phyloP scores from a whole-genome alignment of 2,888 invertebrate genomes.

The Volucella bombylans region DNA sequence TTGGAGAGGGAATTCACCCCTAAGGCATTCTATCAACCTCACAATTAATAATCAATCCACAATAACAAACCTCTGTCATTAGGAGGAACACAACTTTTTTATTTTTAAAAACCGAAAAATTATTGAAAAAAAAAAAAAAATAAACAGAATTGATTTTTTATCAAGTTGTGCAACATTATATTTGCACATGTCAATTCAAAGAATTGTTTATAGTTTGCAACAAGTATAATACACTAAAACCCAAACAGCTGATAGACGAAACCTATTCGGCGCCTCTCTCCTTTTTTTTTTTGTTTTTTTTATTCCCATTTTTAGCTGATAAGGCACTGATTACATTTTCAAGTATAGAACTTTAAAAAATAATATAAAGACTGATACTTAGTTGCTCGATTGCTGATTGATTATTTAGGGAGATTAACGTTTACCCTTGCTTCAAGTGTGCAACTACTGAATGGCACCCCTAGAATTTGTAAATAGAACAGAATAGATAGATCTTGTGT shows the following conservation, averaged over 20 bases:
- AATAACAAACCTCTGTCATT: background rate
- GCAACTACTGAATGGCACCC: too few species aligned
- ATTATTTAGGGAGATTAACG: background rate
- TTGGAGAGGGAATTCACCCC: background rate
- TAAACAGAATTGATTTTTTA: background rate
- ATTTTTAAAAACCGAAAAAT: background rate
- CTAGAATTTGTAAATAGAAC: too few species aligned
- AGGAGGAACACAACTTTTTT: background rate
- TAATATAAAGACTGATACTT: background rate
- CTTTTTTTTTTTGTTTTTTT: background rate
- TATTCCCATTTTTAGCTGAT: constrained; percentile 6
- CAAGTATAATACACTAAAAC: background rate
- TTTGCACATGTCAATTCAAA: background rate
- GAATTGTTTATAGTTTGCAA: background rate
- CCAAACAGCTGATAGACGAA: constrained; percentile 57
- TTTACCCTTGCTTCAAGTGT: background rate
- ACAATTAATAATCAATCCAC: constrained; percentile 12
- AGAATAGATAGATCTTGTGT: too few species aligned
- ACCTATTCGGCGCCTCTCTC: constrained; percentile 35
- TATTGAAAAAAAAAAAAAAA: too few species aligned
- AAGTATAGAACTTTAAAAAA: constrained; percentile 5
- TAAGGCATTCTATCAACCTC: background rate
- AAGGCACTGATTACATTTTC: constrained; percentile 39
- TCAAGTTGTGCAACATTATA: constrained; percentile 8
- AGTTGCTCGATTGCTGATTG: constrained; percentile 14